A percentile compares a stretch with the other conserved stretches of the same genome.
These are phyloP conservation scores for Amniataba percoides DNA, from an alignment of 2,797 vertebrate genomes.

Conservation along the genomic window DNA sequence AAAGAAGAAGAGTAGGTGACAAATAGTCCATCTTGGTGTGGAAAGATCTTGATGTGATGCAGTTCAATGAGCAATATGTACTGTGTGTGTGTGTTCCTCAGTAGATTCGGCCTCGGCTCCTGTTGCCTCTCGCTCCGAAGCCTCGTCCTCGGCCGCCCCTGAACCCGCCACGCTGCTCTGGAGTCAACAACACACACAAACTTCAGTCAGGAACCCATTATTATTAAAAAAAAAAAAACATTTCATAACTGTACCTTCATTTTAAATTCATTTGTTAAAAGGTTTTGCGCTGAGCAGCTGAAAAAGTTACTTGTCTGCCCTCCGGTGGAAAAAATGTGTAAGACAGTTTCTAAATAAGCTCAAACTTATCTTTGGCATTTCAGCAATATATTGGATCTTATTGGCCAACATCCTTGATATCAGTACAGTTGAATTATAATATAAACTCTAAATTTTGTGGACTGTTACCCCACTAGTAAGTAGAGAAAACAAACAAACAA, in stretches of 20 bases:
- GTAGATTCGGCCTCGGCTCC: conserved; percentile 95
- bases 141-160: conserved; percentile 93
- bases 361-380: not conserved
- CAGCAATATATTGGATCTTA: not conserved
- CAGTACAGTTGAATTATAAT: no score
- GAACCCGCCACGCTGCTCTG: conserved; percentile 97
- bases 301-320: not conserved
- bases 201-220: conserved; percentile 1
- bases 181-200: conserved; percentile 39
- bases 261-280: no score
- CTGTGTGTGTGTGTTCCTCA: conserved; percentile 75
- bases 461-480: no score
- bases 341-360: not conserved
- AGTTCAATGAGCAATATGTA: conserved; percentile 67
- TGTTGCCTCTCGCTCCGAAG: conserved; percentile 93
- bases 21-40: conserved; percentile 57
- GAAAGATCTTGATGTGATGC: conserved; percentile 73
- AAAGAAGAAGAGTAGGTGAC: conserved; percentile 24
- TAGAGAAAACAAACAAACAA: not conserved
- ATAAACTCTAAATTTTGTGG: no score
- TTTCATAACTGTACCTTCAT: no score
- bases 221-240: no score
- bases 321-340: not conserved
- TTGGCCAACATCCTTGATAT: not conserved
- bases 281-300: not conserved